Evolutionary conservation across 2,113 vertebrate species (phyloP).

Genomic region (Indicator indicator): DNA sequence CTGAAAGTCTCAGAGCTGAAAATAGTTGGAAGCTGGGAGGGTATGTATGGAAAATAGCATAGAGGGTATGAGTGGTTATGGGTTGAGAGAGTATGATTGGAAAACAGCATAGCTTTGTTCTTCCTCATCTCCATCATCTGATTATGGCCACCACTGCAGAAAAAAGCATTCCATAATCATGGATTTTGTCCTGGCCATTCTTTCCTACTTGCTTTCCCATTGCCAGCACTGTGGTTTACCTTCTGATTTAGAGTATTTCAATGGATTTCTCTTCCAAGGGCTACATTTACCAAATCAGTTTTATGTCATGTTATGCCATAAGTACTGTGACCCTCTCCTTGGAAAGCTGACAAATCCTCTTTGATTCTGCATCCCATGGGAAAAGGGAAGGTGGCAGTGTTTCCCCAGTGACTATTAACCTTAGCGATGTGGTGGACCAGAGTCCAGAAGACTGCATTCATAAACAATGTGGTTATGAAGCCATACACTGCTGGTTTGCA

Average conservation of each 20-base stretch:
- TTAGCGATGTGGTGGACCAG: neutral
- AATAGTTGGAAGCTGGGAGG: neutral
- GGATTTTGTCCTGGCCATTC: neutral
- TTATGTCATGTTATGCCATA: neutral
- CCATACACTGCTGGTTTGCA: neutral
- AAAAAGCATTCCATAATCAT: neutral
- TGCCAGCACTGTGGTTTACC: neutral
- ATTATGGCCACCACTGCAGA: neutral
- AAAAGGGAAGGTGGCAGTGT: neutral
- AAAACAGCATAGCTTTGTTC: neutral
- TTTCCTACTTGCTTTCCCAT: neutral
- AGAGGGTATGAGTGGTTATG: neutral
- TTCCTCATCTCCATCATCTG: neutral
- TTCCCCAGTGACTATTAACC: conserved; percentile 1
- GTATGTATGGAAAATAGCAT: neutral
- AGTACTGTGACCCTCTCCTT: neutral
- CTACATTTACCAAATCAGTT: neutral
- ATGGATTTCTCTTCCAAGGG: neutral
- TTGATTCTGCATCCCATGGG: neutral
- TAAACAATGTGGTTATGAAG: neutral
- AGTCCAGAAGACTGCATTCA: neutral
- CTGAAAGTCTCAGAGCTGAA: conserved; percentile 23
- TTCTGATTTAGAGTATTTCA: neutral
- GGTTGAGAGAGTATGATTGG: neutral
- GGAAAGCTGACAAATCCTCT: conserved; percentile 12